Evolutionary conservation across 2,888 invertebrate genomes (phyloP).

Genomic region (Imbricaverruca yamaguchii): DNA sequence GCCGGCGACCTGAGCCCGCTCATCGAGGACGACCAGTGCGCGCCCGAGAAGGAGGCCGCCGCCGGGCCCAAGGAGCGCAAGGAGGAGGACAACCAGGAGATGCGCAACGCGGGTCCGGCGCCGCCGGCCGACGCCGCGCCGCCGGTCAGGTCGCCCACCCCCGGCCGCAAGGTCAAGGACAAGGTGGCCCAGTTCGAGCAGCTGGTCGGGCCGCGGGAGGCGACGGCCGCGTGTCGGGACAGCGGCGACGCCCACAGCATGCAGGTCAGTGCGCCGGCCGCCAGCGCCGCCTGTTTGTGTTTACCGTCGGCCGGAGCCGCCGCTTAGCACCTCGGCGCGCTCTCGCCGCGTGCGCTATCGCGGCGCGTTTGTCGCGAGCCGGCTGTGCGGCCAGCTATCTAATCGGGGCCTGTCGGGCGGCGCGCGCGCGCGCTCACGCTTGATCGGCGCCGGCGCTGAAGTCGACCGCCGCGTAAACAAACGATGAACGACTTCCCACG

Average conservation of each 20-base stretch:
- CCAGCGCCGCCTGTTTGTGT: too few relatives aligned
- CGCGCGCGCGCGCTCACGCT: neutral
- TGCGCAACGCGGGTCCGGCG: neutral
- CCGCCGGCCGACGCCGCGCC: neutral
- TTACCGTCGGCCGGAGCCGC: too few relatives aligned
- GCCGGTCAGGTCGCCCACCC: neutral
- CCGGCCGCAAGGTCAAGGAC: conserved; percentile 8
- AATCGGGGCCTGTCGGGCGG: neutral
- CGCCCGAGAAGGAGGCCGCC: neutral
- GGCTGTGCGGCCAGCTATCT: neutral
- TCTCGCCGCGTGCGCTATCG: neutral
- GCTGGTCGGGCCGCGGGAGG: neutral
- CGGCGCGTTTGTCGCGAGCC: neutral
- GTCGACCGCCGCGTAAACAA: conserved; percentile 5
- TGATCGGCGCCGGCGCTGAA: neutral
- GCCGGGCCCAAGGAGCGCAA: neutral
- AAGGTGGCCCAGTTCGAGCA: conserved; percentile 20
- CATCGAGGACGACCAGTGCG: neutral
- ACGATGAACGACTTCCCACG: neutral
- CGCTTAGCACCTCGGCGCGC: neutral
- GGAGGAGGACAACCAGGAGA: conserved; percentile 10
- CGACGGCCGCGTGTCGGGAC: neutral
- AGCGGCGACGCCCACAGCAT: neutral
- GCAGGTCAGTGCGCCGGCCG: neutral
- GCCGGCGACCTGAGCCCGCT: neutral